Evolutionary conservation across 2,113 vertebrate species (phyloP).

Genomic region (Abramis brama): DNA sequence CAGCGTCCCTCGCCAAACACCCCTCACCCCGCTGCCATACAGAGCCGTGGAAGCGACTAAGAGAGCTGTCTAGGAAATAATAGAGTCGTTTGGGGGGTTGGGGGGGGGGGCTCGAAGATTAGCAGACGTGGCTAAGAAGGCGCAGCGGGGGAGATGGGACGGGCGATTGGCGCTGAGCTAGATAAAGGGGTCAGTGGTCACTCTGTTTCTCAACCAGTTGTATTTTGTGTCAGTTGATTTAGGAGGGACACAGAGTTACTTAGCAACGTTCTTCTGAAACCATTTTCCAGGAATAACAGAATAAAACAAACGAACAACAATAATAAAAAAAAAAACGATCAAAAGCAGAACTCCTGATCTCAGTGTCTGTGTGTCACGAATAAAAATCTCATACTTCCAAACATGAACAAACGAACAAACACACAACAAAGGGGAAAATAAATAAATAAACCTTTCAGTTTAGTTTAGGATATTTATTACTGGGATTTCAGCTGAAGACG

Average conservation of each 20-base stretch:
- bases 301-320: constrained; percentile 65
- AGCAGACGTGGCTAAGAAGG: background rate
- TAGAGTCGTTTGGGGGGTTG: background rate
- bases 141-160: constrained; percentile 60
- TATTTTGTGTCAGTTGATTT: constrained; percentile 85
- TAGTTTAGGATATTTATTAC: constrained; percentile 94
- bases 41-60: background rate
- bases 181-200: constrained; percentile 74
- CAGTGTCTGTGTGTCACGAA: constrained; percentile 65
- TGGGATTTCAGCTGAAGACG: constrained; percentile 91
- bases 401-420: constrained; percentile 80
- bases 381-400: constrained; percentile 80
- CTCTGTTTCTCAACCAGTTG: constrained; percentile 82
- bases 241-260: constrained; percentile 82
- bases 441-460: constrained; percentile 84
- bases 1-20: constrained; percentile 64
- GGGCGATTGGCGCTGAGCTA: constrained; percentile 65
- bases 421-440: constrained; percentile 71
- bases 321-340: constrained; percentile 65
- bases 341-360: constrained; percentile 72
- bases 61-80: background rate
- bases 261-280: constrained; percentile 88
- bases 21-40: constrained; percentile 64
- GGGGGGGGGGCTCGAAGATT: background rate
- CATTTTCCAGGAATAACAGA: constrained; percentile 82